Evolutionary conservation across 2,888 invertebrate genomes (phyloP), one percentile per base, ranked within the genome.

Genomic region (Hypolimnas misippus): DNA sequence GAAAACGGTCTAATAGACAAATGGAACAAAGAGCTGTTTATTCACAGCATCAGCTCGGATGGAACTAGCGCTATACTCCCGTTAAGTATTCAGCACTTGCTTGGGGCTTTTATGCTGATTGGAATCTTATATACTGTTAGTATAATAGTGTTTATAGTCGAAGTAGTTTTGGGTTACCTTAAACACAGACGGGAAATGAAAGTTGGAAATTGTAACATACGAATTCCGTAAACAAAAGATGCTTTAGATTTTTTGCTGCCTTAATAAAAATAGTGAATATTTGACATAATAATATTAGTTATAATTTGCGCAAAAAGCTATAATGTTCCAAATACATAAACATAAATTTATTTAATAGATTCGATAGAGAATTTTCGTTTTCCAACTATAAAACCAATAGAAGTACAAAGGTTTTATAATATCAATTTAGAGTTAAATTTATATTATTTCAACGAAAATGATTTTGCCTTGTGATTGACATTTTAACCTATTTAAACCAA

Each of bases 1-100:
- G 92, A 92, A 69, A 92, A 92, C 65, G 92, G 92, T 14, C 77
- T 92, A 72, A 91, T 92, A 67, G 81, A 87, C 68, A 92, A 92
- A 73, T 92, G 92, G 92, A 90, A 85, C 69, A 78, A 83, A 49
- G 92, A 92, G 72, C 68, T 90, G 63, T 79, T 92, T 65, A 82
- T 86, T 54, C 87, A 85, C 40, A 76, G 71, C 17, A 74, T 71
- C 3, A 75, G 72, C 29, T 62, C 62, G n/a, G 84, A 84, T 68
- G 82, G 77, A 16, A 70, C 82, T 7, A 83, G 82, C 63, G 76
- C 75, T 10, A 83, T 91, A 63, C 79, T 79, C 10, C 86, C 92
- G 29, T 69, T 92, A 54, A 81, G 85, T 42, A 79, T 87, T 38
- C 85, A 84, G 55, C 92, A 92, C 75, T 81, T 92, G 69, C 69